These are phyloP conservation scores for Syngnathus scovelli DNA, from an alignment of 2,113 vertebrate genomes.

Conservation along the genomic window DNA sequence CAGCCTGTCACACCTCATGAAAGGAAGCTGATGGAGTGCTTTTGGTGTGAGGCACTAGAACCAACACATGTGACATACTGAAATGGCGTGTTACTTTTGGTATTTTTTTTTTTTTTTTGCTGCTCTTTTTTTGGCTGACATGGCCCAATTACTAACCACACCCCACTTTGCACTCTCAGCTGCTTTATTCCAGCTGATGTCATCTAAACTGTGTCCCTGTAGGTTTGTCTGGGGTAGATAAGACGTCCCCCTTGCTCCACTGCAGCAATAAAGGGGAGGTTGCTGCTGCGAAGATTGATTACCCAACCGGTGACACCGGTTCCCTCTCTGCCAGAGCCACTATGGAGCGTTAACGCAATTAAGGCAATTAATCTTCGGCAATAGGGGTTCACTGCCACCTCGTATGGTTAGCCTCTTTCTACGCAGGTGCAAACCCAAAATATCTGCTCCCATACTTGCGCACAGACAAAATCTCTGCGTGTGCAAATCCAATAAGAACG, in stretches of 20 bases:
- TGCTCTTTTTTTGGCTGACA: slow-evolving; percentile 66
- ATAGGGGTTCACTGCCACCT: slow-evolving; percentile 51
- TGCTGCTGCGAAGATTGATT: slow-evolving; percentile 76
- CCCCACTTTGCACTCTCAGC: slow-evolving; percentile 72
- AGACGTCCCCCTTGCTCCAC: slow-evolving; percentile 49
- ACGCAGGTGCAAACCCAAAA: slow-evolving; percentile 41
- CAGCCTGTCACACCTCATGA: slow-evolving; percentile 8
- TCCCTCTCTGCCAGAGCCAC: slow-evolving; percentile 54
- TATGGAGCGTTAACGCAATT: slow-evolving; percentile 69
- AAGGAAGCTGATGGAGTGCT: slow-evolving; percentile 30
- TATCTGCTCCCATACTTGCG: slow-evolving; percentile 14
- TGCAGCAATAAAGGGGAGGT: slow-evolving; percentile 54
- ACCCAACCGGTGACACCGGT: slow-evolving; percentile 62
- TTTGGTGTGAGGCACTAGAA: slow-evolving; percentile 28
- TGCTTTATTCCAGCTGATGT: slow-evolving; percentile 82
- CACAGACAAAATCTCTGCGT: background rate
- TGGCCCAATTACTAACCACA: slow-evolving; percentile 67
- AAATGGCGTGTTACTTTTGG: slow-evolving; percentile 33
- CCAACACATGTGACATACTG: slow-evolving; percentile 57
- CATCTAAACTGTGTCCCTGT: slow-evolving; percentile 75
- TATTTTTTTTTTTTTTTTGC: slow-evolving; percentile 28
- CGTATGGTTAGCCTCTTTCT: slow-evolving; percentile 45
- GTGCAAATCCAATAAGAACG: background rate
- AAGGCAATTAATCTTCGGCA: slow-evolving; percentile 72
- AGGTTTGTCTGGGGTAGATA: slow-evolving; percentile 72